phyloP scores from a whole-genome alignment of 2,113 vertebrate species.

The Bos indicus region DNA sequence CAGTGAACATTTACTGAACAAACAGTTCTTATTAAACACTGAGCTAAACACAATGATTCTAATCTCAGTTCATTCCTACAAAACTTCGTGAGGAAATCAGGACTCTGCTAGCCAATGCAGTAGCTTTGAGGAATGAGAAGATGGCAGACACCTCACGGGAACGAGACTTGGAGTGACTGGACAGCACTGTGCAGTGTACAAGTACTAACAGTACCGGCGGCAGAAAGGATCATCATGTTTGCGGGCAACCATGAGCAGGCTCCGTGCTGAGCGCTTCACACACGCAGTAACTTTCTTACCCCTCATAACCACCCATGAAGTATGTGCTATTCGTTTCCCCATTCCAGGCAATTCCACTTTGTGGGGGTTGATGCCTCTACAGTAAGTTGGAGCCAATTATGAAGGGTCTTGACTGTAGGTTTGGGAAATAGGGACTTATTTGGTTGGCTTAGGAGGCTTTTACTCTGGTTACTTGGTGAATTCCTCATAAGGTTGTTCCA shows the following conservation, averaged over 20 bases:
- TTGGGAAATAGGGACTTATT: not conserved
- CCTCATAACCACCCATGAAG: accelerated
- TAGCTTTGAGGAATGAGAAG: not conserved
- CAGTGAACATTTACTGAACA: not conserved
- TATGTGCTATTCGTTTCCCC: not conserved
- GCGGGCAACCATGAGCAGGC: not conserved
- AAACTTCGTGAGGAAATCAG: not conserved
- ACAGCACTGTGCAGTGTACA: not conserved
- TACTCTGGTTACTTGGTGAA: accelerated
- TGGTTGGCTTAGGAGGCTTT: not conserved
- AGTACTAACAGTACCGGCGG: not conserved
- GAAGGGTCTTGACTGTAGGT: not conserved
- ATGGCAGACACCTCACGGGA: not conserved
- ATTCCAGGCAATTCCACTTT: not conserved
- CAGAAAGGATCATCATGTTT: not conserved
- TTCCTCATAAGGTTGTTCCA: not conserved
- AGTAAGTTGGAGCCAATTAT: not conserved
- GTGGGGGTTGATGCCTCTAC: not conserved
- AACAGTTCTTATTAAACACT: not conserved
- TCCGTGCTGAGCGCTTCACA: not conserved
- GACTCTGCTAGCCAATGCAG: not conserved
- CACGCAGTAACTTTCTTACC: not conserved
- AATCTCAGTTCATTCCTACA: not conserved
- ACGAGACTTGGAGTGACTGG: not conserved
- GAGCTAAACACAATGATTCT: not conserved